Evolutionary conservation across 2,113 vertebrate genomes (phyloP).

Genomic region (Cavia porcellus): DNA sequence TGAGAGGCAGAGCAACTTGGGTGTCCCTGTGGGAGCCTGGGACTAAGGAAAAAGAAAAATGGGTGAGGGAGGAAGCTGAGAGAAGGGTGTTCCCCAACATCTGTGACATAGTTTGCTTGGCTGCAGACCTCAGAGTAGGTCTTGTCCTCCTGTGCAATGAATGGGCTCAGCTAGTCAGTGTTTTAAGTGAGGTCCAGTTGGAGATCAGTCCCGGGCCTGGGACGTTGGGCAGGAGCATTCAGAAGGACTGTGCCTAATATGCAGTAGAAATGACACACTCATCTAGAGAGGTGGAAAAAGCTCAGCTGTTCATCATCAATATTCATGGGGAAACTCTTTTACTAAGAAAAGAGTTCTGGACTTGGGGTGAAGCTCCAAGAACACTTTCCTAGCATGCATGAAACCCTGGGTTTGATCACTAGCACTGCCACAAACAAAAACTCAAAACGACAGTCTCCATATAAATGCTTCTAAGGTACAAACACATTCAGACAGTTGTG

Average conservation of each 20-base stretch:
- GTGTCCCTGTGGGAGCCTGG: neutral
- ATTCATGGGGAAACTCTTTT: neutral
- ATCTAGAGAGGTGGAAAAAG: neutral
- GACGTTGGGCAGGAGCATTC: neutral
- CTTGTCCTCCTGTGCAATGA: neutral
- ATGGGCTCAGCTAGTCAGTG: neutral
- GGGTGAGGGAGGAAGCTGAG: neutral
- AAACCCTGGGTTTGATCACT: neutral
- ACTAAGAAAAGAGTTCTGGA: neutral
- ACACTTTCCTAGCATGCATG: neutral
- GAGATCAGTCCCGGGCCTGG: neutral
- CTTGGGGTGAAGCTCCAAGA: neutral
- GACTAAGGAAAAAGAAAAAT: no score
- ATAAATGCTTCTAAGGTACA: constrained; percentile 41
- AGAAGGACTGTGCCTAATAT: neutral
- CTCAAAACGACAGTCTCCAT: neutral
- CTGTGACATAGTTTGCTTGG: no score
- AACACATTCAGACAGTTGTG: constrained; percentile 56
- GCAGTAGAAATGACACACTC: neutral
- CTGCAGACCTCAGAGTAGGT: neutral
- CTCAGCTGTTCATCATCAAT: neutral
- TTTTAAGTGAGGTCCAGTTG: neutral
- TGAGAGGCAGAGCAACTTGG: neutral
- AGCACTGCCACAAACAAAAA: neutral
- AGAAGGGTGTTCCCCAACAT: neutral